Conservation (phyloP, 2,797 vertebrate species). For the Choloepus didactylus region DNA sequence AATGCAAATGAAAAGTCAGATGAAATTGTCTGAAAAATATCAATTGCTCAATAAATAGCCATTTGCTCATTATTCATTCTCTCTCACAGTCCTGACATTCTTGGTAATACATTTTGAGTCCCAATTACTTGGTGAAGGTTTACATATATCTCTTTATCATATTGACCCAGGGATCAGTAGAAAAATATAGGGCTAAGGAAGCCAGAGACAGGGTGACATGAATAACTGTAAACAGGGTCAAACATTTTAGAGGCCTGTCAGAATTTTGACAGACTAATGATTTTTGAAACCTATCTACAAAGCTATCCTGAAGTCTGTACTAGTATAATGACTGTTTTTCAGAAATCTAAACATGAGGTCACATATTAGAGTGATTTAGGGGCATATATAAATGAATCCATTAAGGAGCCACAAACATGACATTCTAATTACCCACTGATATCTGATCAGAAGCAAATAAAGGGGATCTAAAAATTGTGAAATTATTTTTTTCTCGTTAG, state of each 20-base stretch:
- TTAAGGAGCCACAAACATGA: conserved; percentile 33
- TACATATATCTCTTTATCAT: neutral
- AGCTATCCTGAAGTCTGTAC: neutral
- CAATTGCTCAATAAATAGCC: neutral
- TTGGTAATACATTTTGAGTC: neutral
- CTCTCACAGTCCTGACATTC: neutral
- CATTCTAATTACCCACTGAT: conserved; percentile 55
- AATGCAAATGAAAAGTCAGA: neutral
- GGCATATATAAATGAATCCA: conserved; percentile 49
- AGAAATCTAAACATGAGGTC: conserved; percentile 64
- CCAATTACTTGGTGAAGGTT: conserved; percentile 39
- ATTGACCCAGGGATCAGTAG: neutral
- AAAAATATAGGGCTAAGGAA: neutral
- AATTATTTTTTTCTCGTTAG: neutral
- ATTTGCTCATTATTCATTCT: neutral
- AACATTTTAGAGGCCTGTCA: neutral
- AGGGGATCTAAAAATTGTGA: neutral
- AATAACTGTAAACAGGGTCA: conserved; percentile 58
- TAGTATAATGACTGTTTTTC: conserved; percentile 72
- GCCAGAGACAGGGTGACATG: neutral
- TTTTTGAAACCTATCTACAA: conserved; percentile 57
- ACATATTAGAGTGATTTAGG: conserved; percentile 27
- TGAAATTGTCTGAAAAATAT: neutral
- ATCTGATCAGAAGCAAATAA: conserved; percentile 51
- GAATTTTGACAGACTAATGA: conserved; percentile 59